Evolutionary conservation across 2,113 vertebrate species (phyloP), one percentile per base, ranked within the genome.

Genomic region (Pelusios castaneus): DNA sequence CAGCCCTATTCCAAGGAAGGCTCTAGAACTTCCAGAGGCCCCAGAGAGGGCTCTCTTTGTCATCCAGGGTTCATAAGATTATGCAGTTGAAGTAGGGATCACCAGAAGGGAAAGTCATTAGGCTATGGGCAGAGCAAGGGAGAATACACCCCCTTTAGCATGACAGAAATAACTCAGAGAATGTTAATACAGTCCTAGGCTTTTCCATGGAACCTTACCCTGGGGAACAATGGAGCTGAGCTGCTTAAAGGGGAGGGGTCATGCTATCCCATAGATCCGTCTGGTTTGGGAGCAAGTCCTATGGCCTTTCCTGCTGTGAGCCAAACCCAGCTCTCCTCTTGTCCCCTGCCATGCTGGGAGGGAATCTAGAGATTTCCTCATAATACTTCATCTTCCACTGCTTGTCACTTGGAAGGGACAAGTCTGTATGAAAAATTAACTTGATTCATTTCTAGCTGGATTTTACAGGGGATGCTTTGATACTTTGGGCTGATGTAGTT

Each of bases 251-350:
- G 93, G 70, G 84, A 94, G 86, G 88, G 97, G 97, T 97, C 97
- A 84, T 1, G 4, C 93, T 86, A 9, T 85, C 93, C 96, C 93
- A 93, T 92, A 0, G 91, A 89, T 91, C 91, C 52, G 88, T 92
- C 89, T 91, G 95, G 93, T 90, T 75, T 82, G 84, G 92, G 95
- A 93, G 95, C 96, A 96, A 91, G 96, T 96, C 97, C 96, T 94
- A 96, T 91, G 92, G 95, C 97, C 94, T 84, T 92, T 89, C 17
- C 83, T 1, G 1, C 90, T 80, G 86, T 43, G 91, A 96, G 93
- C 94, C 94, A 90, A 97, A 91, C 91, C 91, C 91, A 80, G 84
- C 38, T 93, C 94, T 92, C 77, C 95, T 95, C 93, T 96, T 95
- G 91, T 84, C 85, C 94, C 84, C 80, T 92, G 94, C 94, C 67